Evolutionary conservation across 1,140 invertebrate species (phyloP).

Genomic region (Euwallacea similis): DNA sequence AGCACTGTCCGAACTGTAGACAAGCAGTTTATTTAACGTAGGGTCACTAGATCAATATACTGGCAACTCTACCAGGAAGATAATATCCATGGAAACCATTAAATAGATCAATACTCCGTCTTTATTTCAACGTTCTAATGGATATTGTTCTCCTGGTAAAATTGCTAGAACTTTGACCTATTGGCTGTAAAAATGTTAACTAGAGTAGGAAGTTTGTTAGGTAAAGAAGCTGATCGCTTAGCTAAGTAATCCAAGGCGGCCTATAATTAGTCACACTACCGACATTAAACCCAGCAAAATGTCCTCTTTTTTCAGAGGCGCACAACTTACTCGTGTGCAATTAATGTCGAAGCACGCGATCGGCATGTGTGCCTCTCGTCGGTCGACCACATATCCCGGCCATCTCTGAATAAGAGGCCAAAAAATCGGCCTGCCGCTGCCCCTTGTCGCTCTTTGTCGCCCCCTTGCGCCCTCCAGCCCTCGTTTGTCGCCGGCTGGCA

Average conservation of each 20-base stretch:
- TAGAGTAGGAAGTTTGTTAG: too few species aligned
- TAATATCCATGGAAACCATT: too few species aligned
- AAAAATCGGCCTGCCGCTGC: background rate
- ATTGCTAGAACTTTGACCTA: too few species aligned
- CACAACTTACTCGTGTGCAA: conserved; percentile 32
- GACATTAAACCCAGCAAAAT: conserved; percentile 29
- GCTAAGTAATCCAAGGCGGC: conserved; percentile 18
- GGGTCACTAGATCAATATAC: too few species aligned
- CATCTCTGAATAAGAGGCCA: background rate
- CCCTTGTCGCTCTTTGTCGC: conserved; percentile 10
- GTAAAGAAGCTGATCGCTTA: background rate
- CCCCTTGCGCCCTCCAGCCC: conserved; percentile 22
- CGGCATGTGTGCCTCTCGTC: conserved; percentile 35
- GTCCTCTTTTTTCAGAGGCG: conserved; percentile 41
- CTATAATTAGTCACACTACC: background rate
- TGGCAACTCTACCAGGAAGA: too few species aligned
- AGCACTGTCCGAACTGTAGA: too few species aligned
- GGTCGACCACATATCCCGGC: conserved; percentile 3
- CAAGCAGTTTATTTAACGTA: too few species aligned
- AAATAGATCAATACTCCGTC: too few species aligned
- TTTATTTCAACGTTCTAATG: too few species aligned
- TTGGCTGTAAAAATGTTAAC: too few species aligned
- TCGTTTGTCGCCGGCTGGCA: conserved; percentile 16
- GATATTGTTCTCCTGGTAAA: too few species aligned
- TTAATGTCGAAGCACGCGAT: conserved; percentile 31